These are phyloP conservation scores for Incurvaria masculella DNA, from an alignment of 2,888 invertebrate species.

Conservation along the genomic window DNA sequence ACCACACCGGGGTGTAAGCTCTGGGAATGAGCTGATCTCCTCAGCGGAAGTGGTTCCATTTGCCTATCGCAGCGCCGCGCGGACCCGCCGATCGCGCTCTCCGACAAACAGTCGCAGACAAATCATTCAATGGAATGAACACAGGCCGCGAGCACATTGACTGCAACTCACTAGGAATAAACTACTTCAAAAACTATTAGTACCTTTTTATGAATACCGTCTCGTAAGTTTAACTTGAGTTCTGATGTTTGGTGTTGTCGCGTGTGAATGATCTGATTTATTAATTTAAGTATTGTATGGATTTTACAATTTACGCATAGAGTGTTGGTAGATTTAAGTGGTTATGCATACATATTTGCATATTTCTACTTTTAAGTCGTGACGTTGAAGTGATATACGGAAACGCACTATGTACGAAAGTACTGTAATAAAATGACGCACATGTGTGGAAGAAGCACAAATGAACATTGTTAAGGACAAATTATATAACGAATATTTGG, in stretches of 20 bases:
- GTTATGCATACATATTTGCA: background rate
- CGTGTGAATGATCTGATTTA: background rate
- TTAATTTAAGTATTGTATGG: background rate
- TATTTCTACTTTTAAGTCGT: background rate
- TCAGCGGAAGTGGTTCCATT: background rate
- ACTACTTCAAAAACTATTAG: background rate
- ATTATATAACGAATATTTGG: slow-evolving; percentile 11
- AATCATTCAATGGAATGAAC: background rate
- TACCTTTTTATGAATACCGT: background rate
- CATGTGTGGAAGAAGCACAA: too few species aligned
- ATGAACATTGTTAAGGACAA: too few species aligned
- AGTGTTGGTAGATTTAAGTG: too few species aligned
- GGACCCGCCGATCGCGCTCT: background rate
- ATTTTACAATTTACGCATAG: background rate
- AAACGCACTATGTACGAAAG: too few species aligned
- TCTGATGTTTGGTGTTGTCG: background rate
- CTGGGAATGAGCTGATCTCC: slow-evolving; percentile 17
- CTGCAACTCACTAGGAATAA: background rate
- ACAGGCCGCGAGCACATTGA: background rate
- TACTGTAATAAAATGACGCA: too few species aligned
- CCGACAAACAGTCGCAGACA: background rate
- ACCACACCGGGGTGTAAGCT: slow-evolving; percentile 70
- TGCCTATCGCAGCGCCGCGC: background rate
- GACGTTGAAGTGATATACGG: background rate
- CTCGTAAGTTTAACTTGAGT: background rate